Evolutionary conservation across 2,113 vertebrate genomes (phyloP).

Genomic region (Sapayoa aenigma): DNA sequence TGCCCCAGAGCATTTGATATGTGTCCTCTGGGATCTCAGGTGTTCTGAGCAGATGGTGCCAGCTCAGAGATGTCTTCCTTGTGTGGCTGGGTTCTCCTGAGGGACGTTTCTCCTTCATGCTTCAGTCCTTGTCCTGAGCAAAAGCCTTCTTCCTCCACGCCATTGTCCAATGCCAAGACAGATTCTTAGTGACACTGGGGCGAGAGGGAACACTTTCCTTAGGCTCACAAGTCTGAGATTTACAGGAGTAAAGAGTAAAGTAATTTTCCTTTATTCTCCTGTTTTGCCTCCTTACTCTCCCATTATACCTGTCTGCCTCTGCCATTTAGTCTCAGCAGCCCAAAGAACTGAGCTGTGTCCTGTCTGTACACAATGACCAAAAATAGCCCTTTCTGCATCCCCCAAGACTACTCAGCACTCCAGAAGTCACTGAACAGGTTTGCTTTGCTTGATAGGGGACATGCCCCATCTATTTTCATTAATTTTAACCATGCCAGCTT

Average conservation of each 20-base stretch:
- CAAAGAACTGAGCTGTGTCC: background rate
- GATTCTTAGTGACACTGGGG: background rate
- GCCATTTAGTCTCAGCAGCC: background rate
- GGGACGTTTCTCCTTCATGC: background rate
- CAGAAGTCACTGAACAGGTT: background rate
- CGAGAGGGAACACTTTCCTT: background rate
- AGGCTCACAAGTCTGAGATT: background rate
- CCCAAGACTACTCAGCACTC: accelerated
- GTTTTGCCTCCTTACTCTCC: background rate
- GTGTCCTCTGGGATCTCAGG: background rate
- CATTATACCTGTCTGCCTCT: background rate
- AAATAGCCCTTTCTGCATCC: background rate
- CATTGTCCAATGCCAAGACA: background rate
- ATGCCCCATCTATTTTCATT: background rate
- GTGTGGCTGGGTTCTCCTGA: background rate
- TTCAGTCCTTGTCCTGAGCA: background rate
- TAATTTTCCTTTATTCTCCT: background rate
- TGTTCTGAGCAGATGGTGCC: background rate
- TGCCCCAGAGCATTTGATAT: background rate
- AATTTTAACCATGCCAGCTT: background rate
- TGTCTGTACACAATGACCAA: background rate
- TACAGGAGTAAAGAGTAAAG: background rate
- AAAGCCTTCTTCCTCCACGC: background rate
- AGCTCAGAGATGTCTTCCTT: background rate
- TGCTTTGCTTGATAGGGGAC: background rate